phyloP scores from a whole-genome alignment of 2,113 vertebrate species.

The Phylloscopus trochiloides region DNA sequence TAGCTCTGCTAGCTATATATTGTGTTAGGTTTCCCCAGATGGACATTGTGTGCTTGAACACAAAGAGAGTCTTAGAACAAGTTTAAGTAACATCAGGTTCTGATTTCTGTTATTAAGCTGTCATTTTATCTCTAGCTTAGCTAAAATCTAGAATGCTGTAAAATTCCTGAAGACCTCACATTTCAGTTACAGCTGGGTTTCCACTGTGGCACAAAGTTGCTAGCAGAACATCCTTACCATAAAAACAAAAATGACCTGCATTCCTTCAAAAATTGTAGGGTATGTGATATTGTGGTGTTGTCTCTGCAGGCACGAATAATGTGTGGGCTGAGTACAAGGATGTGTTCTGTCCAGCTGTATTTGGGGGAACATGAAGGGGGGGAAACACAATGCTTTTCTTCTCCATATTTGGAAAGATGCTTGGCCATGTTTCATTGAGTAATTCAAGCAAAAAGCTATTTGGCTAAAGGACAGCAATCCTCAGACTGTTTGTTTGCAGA shows the following conservation, averaged over 20 bases:
- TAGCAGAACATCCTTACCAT: not conserved
- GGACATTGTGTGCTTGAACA: not conserved
- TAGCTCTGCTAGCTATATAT: not conserved
- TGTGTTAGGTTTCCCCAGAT: not conserved
- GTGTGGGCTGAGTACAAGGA: slow-evolving; percentile 16
- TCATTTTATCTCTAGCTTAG: not conserved
- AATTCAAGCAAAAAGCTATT: slow-evolving; percentile 50
- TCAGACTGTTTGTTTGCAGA: slow-evolving; percentile 41
- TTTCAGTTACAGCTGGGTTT: not conserved
- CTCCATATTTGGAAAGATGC: slow-evolving; percentile 56
- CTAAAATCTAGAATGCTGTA: not conserved
- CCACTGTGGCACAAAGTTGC: not conserved
- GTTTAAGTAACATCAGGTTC: not conserved
- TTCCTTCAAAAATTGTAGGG: slow-evolving; percentile 39
- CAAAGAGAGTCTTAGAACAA: not conserved
- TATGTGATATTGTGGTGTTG: not conserved
- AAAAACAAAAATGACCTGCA: slow-evolving; percentile 22
- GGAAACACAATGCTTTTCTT: slow-evolving; percentile 38
- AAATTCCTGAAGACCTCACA: not conserved
- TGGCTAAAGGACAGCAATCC: slow-evolving; percentile 41
- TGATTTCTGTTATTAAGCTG: not conserved
- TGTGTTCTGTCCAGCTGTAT: slow-evolving; percentile 18
- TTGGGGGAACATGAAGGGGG: not conserved
- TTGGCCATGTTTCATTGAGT: slow-evolving; percentile 45
- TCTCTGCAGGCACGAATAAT: slow-evolving; percentile 7